These are phyloP conservation scores for Polymixis lichenea DNA, from an alignment of 2,888 invertebrate genomes.

Conservation along the genomic window DNA sequence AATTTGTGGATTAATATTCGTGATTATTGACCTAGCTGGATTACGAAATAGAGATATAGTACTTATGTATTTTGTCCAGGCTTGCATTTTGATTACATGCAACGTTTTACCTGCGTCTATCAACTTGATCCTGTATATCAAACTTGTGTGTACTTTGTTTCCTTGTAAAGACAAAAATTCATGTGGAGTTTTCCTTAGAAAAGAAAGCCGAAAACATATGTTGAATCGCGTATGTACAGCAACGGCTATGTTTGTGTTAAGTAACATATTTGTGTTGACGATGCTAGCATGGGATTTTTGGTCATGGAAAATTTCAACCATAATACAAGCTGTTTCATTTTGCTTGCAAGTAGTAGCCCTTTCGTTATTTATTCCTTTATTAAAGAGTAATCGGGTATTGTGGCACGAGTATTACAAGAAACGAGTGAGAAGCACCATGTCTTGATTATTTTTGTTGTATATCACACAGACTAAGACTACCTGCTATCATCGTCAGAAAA, in stretches of 20 bases:
- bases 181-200: neutral
- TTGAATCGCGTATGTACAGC: constrained; percentile 9
- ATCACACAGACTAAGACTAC: neutral
- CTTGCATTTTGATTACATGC: neutral
- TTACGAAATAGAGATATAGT: neutral
- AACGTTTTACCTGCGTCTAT: constrained; percentile 1
- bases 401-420: constrained; percentile 40
- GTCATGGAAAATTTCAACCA: neutral
- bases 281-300: neutral
- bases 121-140: constrained; percentile 28
- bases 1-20: neutral
- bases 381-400: constrained; percentile 38
- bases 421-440: neutral
- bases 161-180: neutral
- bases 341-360: constrained; percentile 5
- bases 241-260: constrained; percentile 25
- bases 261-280: constrained; percentile 9
- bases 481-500: neutral
- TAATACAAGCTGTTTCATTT: constrained; percentile 2
- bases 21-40: neutral
- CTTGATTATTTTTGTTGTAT: neutral
- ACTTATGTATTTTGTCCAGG: accelerated
- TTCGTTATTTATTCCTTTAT: constrained; percentile 22
- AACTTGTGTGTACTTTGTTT: constrained; percentile 23
- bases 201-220: constrained; percentile 6